Evolutionary conservation across 2,797 vertebrate species (phyloP).

Genomic region (Bradypodion pumilum): DNA sequence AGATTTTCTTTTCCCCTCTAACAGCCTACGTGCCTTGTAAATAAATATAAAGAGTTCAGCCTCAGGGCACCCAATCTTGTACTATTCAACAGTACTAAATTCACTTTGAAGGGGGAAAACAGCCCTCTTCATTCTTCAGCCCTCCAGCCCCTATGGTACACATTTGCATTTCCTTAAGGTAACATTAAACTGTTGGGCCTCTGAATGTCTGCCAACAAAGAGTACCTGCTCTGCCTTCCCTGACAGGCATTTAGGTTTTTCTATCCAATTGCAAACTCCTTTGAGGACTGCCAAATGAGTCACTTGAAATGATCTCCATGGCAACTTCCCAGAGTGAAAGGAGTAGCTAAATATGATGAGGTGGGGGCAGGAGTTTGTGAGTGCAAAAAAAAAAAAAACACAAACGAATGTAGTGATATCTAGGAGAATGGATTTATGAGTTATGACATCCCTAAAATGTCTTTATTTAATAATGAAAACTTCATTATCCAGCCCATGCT

Average conservation of each 20-base stretch:
- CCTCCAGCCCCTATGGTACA: conserved; percentile 22
- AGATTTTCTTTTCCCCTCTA: background rate
- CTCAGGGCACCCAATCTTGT: background rate
- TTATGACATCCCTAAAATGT: conserved; percentile 78
- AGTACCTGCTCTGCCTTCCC: conserved; percentile 17
- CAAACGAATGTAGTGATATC: conserved; percentile 56
- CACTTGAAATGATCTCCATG: conserved; percentile 30
- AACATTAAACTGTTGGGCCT: conserved; percentile 30
- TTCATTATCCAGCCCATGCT: conserved; percentile 76
- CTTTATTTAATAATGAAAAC: conserved; percentile 85
- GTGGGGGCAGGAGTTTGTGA: conserved; percentile 6
- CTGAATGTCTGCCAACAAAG: conserved; percentile 17
- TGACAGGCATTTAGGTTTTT: background rate
- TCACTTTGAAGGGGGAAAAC: conserved; percentile 34
- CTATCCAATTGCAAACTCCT: background rate
- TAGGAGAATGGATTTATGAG: conserved; percentile 71
- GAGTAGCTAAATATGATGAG: conserved; percentile 21
- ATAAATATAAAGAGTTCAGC: conserved; percentile 20
- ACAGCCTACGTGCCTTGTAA: conserved; percentile 7
- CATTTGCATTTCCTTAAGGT: conserved; percentile 50
- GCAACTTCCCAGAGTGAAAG: conserved; percentile 33
- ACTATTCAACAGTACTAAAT: background rate
- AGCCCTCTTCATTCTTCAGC: conserved; percentile 36
- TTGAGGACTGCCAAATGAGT: background rate
- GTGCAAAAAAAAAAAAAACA: conserved; percentile 71